Conservation (phyloP, 2,797 vertebrate species). For the Neoniphon sammara region DNA sequence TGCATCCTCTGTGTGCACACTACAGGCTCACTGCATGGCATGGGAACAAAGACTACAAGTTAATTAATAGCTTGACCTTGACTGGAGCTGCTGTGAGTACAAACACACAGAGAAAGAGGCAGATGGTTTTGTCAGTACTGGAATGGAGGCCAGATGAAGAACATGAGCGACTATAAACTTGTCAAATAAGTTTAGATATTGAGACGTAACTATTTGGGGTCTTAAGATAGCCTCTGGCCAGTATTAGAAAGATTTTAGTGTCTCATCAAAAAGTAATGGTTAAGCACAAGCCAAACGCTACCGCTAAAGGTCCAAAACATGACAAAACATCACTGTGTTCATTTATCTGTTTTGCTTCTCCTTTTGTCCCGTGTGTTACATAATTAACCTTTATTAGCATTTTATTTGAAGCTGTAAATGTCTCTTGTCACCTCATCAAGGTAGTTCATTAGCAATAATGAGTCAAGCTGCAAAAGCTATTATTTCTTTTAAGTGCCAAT, state of each 20-base stretch:
- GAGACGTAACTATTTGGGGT: neutral
- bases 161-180: neutral
- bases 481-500: neutral
- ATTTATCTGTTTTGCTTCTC: neutral
- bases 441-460: neutral
- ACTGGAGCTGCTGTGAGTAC: neutral
- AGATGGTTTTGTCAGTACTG: constrained; percentile 6
- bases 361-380: too few species aligned
- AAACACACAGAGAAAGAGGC: neutral
- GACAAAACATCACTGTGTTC: neutral
- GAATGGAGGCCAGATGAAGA: constrained; percentile 1
- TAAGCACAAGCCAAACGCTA: neutral
- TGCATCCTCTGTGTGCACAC: neutral
- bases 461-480: neutral
- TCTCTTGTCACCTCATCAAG: too few species aligned
- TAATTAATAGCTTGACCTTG: constrained; percentile 14
- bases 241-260: neutral
- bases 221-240: neutral
- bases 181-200: neutral
- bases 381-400: too few species aligned
- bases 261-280: neutral
- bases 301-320: neutral
- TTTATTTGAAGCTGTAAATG: too few species aligned
- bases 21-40: neutral
- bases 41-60: neutral